These are phyloP conservation scores for Labia minor DNA, from an alignment of 2,888 invertebrate species.

Conservation along the genomic window DNA sequence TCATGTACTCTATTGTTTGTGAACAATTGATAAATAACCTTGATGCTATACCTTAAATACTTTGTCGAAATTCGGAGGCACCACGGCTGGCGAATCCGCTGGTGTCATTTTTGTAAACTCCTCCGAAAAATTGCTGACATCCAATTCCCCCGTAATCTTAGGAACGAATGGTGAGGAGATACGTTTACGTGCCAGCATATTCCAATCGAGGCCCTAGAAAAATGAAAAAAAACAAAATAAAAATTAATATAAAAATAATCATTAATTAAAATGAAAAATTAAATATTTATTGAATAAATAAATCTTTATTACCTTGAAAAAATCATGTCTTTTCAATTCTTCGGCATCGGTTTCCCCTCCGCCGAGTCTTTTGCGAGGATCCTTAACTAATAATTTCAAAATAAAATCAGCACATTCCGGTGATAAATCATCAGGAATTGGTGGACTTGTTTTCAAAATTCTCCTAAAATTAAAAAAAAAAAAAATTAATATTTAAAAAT, in stretches of 20 bases:
- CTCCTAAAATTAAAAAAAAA: slow-evolving; percentile 41
- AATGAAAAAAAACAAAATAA: slow-evolving; percentile 25
- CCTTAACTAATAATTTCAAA: slow-evolving; percentile 71
- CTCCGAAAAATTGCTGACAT: slow-evolving; percentile 92
- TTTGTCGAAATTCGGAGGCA: slow-evolving; percentile 74
- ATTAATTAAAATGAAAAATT: slow-evolving; percentile 14
- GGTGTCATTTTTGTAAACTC: slow-evolving; percentile 91
- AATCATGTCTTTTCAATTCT: slow-evolving; percentile 81
- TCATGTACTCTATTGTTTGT: background rate
- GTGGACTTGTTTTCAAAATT: slow-evolving; percentile 79
- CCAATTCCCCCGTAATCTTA: slow-evolving; percentile 68
- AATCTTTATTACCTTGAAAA: slow-evolving; percentile 56
- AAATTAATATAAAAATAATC: too few species aligned
- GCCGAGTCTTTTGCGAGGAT: slow-evolving; percentile 76
- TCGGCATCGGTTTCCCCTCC: slow-evolving; percentile 74
- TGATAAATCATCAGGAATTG: slow-evolving; percentile 74
- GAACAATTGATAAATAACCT: too few species aligned
- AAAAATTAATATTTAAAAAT: background rate
- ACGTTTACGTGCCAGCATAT: slow-evolving; percentile 61
- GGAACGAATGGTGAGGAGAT: slow-evolving; percentile 85
- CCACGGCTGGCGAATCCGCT: slow-evolving; percentile 81
- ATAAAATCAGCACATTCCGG: slow-evolving; percentile 67
- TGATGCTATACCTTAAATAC: slow-evolving; percentile 64
- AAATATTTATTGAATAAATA: background rate
- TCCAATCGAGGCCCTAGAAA: slow-evolving; percentile 64